phyloP scores from a whole-genome alignment of 1,140 invertebrate species.

The Neodiprion pinetum region DNA sequence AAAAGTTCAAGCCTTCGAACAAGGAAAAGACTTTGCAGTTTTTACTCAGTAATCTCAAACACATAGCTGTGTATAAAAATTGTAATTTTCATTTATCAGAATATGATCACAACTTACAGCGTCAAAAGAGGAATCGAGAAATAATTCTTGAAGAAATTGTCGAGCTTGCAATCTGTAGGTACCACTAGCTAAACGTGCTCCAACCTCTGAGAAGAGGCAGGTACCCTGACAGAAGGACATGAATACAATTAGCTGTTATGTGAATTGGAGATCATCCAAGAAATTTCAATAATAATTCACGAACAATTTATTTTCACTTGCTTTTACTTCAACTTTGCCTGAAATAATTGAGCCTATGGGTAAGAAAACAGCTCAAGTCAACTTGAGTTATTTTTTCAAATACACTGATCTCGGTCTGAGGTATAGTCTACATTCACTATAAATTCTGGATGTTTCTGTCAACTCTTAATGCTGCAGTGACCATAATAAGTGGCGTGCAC shows the following conservation, averaged over 20 bases:
- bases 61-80: too few species aligned
- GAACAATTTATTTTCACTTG: slow-evolving; percentile 12
- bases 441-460: too few species aligned
- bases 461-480: too few species aligned
- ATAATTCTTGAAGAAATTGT: slow-evolving; percentile 93
- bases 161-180: slow-evolving; percentile 84
- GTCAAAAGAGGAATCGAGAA: slow-evolving; percentile 85
- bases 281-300: neutral
- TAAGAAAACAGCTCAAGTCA: too few species aligned
- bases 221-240: slow-evolving; percentile 79
- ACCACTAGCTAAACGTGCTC: slow-evolving; percentile 77
- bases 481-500: too few species aligned
- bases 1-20: slow-evolving; percentile 22
- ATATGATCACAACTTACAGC: slow-evolving; percentile 44
- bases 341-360: too few species aligned
- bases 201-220: slow-evolving; percentile 93
- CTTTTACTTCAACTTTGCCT: neutral
- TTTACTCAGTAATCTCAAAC: neutral
- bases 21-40: slow-evolving; percentile 4
- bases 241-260: neutral
- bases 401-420: too few species aligned
- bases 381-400: too few species aligned
- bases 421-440: too few species aligned
- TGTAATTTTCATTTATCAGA: neutral
- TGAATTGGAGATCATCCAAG: neutral